Evolutionary conservation across 2,888 invertebrate species (phyloP).

Genomic region (Calameuta filiformis): DNA sequence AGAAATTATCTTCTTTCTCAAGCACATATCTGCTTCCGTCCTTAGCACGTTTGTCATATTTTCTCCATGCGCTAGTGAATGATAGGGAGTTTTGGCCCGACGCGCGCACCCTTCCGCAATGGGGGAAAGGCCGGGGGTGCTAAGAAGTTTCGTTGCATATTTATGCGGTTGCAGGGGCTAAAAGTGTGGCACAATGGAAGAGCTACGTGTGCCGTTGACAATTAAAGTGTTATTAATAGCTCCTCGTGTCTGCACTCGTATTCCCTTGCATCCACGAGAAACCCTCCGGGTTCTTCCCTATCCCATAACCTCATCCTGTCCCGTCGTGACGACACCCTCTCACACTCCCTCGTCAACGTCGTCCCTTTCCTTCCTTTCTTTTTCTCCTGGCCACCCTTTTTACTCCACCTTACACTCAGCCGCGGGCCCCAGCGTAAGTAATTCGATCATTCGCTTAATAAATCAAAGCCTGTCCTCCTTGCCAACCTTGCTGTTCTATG

Average conservation of each 20-base stretch:
- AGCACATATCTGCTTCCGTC: no score
- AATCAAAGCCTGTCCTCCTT: slow-evolving; percentile 16
- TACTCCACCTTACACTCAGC: background rate
- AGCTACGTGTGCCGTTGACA: slow-evolving; percentile 14
- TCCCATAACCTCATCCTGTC: background rate
- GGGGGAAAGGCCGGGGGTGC: background rate
- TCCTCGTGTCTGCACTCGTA: slow-evolving; percentile 9
- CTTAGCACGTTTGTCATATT: no score
- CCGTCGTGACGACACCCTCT: background rate
- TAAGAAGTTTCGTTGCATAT: slow-evolving; percentile 13
- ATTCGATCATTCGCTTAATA: slow-evolving; percentile 23
- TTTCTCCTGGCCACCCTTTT: background rate
- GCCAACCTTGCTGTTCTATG: background rate
- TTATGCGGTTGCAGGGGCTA: slow-evolving; percentile 14
- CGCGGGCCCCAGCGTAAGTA: slow-evolving; percentile 6
- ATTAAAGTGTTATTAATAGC: slow-evolving; percentile 23
- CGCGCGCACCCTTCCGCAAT: background rate
- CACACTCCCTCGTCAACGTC: background rate
- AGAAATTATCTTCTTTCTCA: no score
- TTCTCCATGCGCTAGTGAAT: no score
- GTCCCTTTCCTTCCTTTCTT: background rate
- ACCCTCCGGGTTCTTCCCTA: background rate
- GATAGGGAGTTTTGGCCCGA: no score
- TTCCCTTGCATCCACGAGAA: slow-evolving; percentile 13
- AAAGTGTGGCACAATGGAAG: slow-evolving; percentile 1